phyloP scores from a whole-genome alignment of 2,113 vertebrate genomes.

The Bubalus kerabau region DNA sequence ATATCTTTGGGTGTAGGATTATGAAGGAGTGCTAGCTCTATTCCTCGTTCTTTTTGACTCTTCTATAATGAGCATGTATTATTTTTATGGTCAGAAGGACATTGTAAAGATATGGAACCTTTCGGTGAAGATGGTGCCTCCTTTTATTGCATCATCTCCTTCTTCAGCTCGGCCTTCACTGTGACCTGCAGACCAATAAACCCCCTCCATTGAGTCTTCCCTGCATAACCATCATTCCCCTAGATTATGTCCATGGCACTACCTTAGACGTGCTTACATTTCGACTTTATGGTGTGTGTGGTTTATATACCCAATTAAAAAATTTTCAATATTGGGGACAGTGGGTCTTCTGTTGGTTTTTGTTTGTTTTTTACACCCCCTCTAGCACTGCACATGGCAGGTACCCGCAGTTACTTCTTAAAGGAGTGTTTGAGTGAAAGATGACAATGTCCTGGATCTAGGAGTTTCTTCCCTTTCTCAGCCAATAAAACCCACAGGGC shows the following conservation, averaged over 20 bases:
- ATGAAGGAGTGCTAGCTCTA: background rate
- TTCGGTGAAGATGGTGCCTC: background rate
- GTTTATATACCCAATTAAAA: background rate
- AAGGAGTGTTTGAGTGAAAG: background rate
- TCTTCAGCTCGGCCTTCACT: background rate
- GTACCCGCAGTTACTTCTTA: background rate
- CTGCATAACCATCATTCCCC: background rate
- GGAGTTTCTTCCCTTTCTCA: background rate
- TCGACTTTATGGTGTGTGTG: background rate
- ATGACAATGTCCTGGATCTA: background rate
- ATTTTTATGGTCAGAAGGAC: background rate
- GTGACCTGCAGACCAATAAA: background rate
- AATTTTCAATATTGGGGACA: background rate
- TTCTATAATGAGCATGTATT: background rate
- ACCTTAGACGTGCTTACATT: background rate
- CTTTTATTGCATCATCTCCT: background rate
- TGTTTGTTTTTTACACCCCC: background rate
- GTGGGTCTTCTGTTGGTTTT: background rate
- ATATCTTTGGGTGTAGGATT: slow-evolving; percentile 2
- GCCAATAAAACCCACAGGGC: background rate
- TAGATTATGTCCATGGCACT: background rate
- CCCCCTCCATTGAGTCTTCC: background rate
- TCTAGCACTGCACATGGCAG: background rate
- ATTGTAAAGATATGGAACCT: background rate
- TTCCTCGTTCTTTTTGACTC: slow-evolving; percentile 1